A percentile compares a stretch with the other conserved stretches of the same genome.
Evolutionary conservation across 2,888 invertebrate species (phyloP).

Genomic region (Seladonia tumulorum): DNA sequence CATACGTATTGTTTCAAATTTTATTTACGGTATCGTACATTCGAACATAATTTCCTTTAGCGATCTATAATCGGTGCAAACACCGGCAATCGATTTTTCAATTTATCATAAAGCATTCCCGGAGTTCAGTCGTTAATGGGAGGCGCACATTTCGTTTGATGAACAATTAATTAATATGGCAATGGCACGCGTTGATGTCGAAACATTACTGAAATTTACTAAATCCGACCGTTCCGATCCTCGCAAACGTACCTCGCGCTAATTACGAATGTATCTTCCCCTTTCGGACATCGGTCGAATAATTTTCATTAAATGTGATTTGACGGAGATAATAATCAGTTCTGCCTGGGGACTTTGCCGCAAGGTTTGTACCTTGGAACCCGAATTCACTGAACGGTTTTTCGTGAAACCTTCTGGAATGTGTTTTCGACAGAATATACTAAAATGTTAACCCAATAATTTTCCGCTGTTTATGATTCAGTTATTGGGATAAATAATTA

Average conservation of each 20-base stretch:
- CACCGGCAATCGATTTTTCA: slow-evolving; percentile 21
- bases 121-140: slow-evolving; percentile 30
- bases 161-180: slow-evolving; percentile 49
- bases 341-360: not conserved
- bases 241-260: not conserved
- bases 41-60: not conserved
- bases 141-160: slow-evolving; percentile 14
- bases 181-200: slow-evolving; percentile 21
- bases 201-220: slow-evolving; percentile 46
- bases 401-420: not conserved
- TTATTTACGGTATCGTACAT: not conserved
- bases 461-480: not conserved
- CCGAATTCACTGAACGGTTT: not conserved
- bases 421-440: not conserved
- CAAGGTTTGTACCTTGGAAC: not conserved
- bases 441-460: not conserved
- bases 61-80: not conserved
- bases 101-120: not conserved
- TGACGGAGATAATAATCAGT: slow-evolving; percentile 19
- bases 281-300: not conserved
- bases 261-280: slow-evolving; percentile 26
- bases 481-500: not conserved
- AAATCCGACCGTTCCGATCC: slow-evolving; percentile 31
- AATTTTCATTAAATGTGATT: slow-evolving; percentile 26
- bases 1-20: not conserved